Base-by-base conservation (phyloP, 2,888 invertebrate genomes). In the Drosophila eohydei region DNA sequence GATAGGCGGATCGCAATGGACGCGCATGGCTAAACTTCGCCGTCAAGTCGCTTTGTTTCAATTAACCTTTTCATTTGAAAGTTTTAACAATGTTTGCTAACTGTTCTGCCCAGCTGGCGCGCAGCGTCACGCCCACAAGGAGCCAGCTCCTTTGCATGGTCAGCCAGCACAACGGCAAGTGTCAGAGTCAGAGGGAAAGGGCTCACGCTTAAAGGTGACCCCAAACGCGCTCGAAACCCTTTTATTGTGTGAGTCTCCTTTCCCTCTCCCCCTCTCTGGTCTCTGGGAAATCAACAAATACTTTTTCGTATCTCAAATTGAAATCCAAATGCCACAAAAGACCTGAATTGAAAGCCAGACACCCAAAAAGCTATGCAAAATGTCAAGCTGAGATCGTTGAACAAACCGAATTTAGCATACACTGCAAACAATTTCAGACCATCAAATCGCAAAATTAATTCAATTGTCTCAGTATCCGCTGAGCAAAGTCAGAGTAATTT, bases 1-100 rank as follows among this genome's bases (percentile, higher is more conserved):
- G 68, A 64, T 77, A 43, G 71, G 68, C 74, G 74, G 54, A 80
- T 81, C 79, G 76, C 83, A 76, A 73, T 16, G 80, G 75, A 70
- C 75, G 80, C 86, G 89, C 88, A 79, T 88, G 77, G 88, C 83
- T 77, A 84, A 82, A 85, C 81, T 86, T 87, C 80, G 83, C 78
- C 88, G 82, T 77, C 89, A 86, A 86, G 76, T 81, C 76, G 68
- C 82, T 79, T 87, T 89, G 86, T 87, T 85, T 87, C 88, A 89
- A 89, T 89, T 87, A 89, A 89, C 89, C 85, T 86, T 86, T 86
- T 84, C 78, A 82, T 84, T 89, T 74, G 67, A 84, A 86, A 84
- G 74, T 83, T 89, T 84, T 80, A 87, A 87, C 89, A 84, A 84
- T 86, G 89, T 89, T 86, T 85, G 85, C 83, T 50, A 75, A 83